Evolutionary conservation across 2,888 invertebrate genomes (phyloP).

Genomic region (Rhamnusium bicolor): DNA sequence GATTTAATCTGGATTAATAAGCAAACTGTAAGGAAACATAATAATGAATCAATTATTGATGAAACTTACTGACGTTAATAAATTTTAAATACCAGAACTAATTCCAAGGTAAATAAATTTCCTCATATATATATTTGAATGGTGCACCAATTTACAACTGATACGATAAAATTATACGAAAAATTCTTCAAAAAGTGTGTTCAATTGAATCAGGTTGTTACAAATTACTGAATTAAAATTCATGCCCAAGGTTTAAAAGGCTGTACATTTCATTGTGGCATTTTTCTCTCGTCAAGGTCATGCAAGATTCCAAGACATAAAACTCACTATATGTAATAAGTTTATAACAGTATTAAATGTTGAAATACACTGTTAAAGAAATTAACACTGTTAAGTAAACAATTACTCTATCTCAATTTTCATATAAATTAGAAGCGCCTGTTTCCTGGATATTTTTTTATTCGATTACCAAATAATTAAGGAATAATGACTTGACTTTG

Average conservation of each 20-base stretch:
- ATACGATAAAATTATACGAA: not conserved
- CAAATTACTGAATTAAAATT: conserved; percentile 6
- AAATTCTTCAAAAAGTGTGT: not conserved
- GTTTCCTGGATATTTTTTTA: no score
- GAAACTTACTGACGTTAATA: not conserved
- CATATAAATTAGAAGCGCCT: no score
- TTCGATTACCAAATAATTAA: no score
- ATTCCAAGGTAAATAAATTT: conserved; percentile 2
- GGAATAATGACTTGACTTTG: no score
- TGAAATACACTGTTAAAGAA: not conserved
- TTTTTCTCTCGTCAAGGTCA: conserved; percentile 22
- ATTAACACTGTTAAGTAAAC: not conserved
- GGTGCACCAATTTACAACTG: not conserved
- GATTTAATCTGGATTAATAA: not conserved
- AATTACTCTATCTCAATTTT: no score
- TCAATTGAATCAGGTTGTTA: not conserved
- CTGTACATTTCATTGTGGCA: not conserved
- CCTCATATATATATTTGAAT: not conserved
- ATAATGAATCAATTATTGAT: not conserved
- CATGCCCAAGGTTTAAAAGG: conserved; percentile 11
- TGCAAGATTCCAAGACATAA: conserved; percentile 16
- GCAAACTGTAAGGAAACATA: not conserved
- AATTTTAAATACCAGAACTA: conserved; percentile 8
- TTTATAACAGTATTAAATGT: not conserved
- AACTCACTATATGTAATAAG: conserved; percentile 4